Conservation (phyloP, 2,113 vertebrate species). For the Globicephala melas region DNA sequence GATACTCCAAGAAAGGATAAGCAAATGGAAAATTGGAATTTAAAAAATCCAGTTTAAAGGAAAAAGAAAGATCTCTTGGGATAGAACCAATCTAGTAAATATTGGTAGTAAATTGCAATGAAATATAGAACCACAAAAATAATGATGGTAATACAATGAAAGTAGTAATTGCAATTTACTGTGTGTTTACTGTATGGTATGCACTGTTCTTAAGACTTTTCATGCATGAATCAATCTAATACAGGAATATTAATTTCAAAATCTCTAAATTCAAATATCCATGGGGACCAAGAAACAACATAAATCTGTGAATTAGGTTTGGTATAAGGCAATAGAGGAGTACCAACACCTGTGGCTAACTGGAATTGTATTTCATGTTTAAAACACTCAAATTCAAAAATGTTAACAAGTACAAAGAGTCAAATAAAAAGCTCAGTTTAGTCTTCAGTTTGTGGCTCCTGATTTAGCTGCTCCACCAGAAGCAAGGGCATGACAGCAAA, state of each 20-base stretch:
- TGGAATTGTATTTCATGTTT: constrained; percentile 4
- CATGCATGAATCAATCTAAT: not conserved
- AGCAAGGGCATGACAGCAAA: not conserved
- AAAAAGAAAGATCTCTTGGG: not conserved
- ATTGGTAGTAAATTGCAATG: not conserved
- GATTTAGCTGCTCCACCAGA: not conserved
- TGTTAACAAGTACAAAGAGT: not conserved
- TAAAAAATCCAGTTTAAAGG: not conserved
- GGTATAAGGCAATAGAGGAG: not conserved
- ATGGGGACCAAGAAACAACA: not conserved
- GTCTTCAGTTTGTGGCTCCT: not conserved
- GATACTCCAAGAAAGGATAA: constrained; percentile 8
- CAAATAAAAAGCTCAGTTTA: not conserved
- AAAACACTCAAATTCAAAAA: not conserved
- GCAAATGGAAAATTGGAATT: constrained; percentile 38
- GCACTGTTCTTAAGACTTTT: not conserved
- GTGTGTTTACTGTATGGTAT: not conserved
- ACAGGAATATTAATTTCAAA: not conserved
- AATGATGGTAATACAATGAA: not conserved
- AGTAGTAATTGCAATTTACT: not conserved
- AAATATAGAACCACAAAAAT: constrained; percentile 15
- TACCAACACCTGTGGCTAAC: not conserved
- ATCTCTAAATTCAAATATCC: not conserved
- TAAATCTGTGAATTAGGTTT: not conserved
- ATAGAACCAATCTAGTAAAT: not conserved